These are phyloP conservation scores for Drosophila virilis DNA, from an alignment of 1,140 invertebrate genomes.

Conservation along the genomic window DNA sequence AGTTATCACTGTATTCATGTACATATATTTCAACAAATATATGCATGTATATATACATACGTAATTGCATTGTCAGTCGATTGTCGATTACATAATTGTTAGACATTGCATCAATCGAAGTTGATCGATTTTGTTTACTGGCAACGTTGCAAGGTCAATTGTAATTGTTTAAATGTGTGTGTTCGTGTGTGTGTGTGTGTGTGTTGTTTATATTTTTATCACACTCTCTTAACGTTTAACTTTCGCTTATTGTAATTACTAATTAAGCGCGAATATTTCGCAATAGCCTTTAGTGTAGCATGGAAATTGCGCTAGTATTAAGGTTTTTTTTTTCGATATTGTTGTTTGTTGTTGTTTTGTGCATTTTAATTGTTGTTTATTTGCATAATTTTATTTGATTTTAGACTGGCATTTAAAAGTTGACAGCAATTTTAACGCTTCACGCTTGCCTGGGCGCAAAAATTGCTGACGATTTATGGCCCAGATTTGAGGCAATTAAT, in stretches of 20 bases:
- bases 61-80: slow-evolving; percentile 43
- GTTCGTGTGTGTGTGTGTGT: neutral
- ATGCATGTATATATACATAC: slow-evolving; percentile 14
- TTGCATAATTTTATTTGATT: slow-evolving; percentile 26
- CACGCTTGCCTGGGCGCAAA: slow-evolving; percentile 15
- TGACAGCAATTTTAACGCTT: slow-evolving; percentile 36
- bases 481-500: slow-evolving; percentile 2
- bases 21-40: neutral
- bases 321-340: slow-evolving; percentile 4
- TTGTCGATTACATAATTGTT: slow-evolving; percentile 40
- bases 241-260: slow-evolving; percentile 57
- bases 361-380: slow-evolving; percentile 11
- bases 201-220: slow-evolving; percentile 27
- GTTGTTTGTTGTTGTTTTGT: neutral
- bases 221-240: slow-evolving; percentile 51
- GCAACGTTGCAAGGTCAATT: slow-evolving; percentile 40
- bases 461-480: slow-evolving; percentile 37
- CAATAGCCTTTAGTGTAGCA: slow-evolving; percentile 9
- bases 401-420: neutral
- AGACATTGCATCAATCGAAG: slow-evolving; percentile 42
- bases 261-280: slow-evolving; percentile 30
- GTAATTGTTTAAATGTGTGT: slow-evolving; percentile 30
- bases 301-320: slow-evolving; percentile 11
- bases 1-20: slow-evolving; percentile 1
- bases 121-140: slow-evolving; percentile 49